Conservation (phyloP, 2,797 vertebrate species). For the Morelia viridis region DNA sequence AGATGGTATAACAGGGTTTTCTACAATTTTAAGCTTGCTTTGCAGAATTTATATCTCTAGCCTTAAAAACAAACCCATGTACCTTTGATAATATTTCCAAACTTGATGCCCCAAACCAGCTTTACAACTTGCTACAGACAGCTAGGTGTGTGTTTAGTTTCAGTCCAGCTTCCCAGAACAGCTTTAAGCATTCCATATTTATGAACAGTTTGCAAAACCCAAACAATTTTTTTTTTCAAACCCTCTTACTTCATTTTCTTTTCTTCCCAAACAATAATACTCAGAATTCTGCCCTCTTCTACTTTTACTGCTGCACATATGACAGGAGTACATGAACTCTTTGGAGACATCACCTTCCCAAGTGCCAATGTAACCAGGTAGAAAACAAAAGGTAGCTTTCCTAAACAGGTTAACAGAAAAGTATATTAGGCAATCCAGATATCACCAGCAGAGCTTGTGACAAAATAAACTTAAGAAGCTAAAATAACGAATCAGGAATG, state of each 20-base stretch:
- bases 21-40: not conserved
- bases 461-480: not conserved
- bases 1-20: not conserved
- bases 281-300: not conserved
- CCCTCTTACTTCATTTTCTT: not conserved
- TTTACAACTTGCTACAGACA: not conserved
- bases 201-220: not conserved
- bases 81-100: not conserved
- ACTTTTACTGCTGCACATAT: not conserved
- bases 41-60: not conserved
- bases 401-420: conserved; percentile 18
- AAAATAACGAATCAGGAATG: not conserved
- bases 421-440: not conserved
- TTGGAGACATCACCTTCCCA: conserved; percentile 5
- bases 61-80: not conserved
- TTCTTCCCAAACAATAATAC: not conserved
- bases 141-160: not conserved
- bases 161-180: not conserved
- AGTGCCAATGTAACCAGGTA: conserved; percentile 9
- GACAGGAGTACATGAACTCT: not conserved
- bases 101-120: not conserved
- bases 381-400: conserved; percentile 1
- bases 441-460: not conserved
- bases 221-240: not conserved
- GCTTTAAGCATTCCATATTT: not conserved